Conservation (phyloP, 2,888 invertebrate genomes). For the Clunio marinus region DNA sequence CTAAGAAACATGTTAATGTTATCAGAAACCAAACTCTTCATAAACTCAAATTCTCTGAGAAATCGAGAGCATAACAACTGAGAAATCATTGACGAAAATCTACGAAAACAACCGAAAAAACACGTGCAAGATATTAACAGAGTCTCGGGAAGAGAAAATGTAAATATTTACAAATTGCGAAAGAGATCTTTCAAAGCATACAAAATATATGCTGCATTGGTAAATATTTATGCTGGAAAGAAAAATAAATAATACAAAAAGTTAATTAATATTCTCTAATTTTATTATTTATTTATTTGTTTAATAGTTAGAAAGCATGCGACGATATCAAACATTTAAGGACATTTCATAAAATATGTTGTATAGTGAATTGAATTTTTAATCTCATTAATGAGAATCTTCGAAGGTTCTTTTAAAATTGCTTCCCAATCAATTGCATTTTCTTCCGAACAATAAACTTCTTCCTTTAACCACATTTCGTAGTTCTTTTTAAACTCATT, state of each 20-base stretch:
- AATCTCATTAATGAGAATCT: constrained; percentile 21
- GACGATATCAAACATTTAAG: constrained; percentile 3
- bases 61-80: background rate
- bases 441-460: constrained; percentile 69
- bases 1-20: background rate
- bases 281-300: background rate
- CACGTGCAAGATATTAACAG: background rate
- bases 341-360: constrained; percentile 8
- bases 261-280: too few species aligned
- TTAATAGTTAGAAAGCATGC: too few species aligned
- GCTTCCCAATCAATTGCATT: constrained; percentile 75
- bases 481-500: constrained; percentile 92
- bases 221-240: too few species aligned
- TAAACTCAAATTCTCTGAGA: background rate
- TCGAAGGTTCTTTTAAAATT: constrained; percentile 17
- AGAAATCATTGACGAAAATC: background rate
- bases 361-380: constrained; percentile 14
- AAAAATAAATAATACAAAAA: too few species aligned
- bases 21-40: background rate
- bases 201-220: too few species aligned
- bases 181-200: too few species aligned
- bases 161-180: too few species aligned
- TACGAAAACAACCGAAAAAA: background rate
- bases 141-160: too few species aligned
- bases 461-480: constrained; percentile 91